Conservation (phyloP, 2,888 invertebrate genomes). For the Xestia ashworthii region DNA sequence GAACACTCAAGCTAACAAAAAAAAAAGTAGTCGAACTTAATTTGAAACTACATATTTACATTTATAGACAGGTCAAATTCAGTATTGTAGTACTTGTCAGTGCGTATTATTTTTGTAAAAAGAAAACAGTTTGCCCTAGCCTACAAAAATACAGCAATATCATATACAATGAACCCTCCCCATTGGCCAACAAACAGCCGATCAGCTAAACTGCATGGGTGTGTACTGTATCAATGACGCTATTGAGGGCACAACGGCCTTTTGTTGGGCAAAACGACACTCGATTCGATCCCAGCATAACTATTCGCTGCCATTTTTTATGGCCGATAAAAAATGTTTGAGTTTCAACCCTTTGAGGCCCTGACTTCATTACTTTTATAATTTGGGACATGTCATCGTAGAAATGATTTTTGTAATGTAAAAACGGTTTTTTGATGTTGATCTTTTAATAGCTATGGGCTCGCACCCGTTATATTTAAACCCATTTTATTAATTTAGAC, state of each 20-base stretch:
- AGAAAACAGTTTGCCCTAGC: background rate
- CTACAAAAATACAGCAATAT: conserved; percentile 9
- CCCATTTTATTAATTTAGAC: background rate
- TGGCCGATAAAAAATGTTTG: conserved; percentile 47
- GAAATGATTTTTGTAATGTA: conserved; percentile 14
- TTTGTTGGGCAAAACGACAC: conserved; percentile 44
- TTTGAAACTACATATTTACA: background rate
- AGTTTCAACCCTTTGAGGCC: conserved; percentile 31
- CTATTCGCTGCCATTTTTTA: conserved; percentile 51
- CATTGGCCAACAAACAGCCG: conserved; percentile 11
- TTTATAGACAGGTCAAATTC: background rate
- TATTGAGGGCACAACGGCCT: conserved; percentile 22
- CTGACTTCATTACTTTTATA: conserved; percentile 35
- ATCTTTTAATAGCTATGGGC: background rate
- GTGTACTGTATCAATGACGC: conserved; percentile 45
- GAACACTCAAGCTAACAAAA: too few species aligned
- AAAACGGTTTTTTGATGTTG: conserved; percentile 4
- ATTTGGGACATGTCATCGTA: conserved; percentile 18
- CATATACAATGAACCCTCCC: conserved; percentile 15
- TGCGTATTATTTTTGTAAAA: background rate
- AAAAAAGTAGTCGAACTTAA: background rate
- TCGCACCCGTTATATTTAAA: background rate
- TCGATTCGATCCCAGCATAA: conserved; percentile 37
- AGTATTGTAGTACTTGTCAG: background rate
- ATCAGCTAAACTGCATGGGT: conserved; percentile 47